Percentiles rank a stretch among this genome's conserved stretches.
Evolutionary conservation across 2,888 invertebrate species (phyloP).

Genomic region (Tetanocera ferruginea): DNA sequence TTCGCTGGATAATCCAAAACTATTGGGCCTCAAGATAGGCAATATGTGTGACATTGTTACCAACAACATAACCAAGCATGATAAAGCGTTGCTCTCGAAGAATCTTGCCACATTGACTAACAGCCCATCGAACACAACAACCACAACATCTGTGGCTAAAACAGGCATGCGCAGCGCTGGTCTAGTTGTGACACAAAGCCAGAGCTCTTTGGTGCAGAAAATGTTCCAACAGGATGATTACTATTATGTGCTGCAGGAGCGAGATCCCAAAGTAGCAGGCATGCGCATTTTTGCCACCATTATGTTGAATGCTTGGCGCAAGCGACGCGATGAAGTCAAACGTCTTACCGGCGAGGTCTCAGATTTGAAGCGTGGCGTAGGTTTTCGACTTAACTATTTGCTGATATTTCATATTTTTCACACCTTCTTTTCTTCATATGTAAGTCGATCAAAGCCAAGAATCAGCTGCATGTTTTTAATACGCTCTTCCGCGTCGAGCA

Average conservation of each 20-base stretch:
- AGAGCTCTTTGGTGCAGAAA: constrained; percentile 45
- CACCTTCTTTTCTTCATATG: background rate
- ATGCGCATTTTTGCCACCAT: constrained; percentile 65
- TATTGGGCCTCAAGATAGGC: background rate
- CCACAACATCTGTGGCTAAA: background rate
- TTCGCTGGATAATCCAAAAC: background rate
- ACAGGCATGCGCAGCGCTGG: background rate
- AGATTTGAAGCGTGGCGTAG: constrained; percentile 60
- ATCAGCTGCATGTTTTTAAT: constrained; percentile 65
- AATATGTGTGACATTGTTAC: background rate
- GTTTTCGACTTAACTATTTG: constrained; percentile 33
- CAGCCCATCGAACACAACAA: background rate
- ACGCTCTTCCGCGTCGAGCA: constrained; percentile 65
- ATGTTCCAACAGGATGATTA: constrained; percentile 44
- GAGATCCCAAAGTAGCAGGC: constrained; percentile 59
- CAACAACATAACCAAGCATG: background rate
- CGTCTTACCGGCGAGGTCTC: constrained; percentile 60
- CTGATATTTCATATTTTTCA: background rate
- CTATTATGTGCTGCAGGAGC: constrained; percentile 46
- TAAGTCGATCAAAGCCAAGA: constrained; percentile 63
- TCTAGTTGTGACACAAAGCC: constrained; percentile 28
- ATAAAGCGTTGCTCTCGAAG: background rate
- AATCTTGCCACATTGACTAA: background rate
- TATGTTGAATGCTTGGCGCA: constrained; percentile 67
- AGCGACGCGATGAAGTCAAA: constrained; percentile 64